Evolutionary conservation across 2,888 invertebrate genomes (phyloP), one percentile per base, ranked within the genome.

Genomic region (Apotomis capreana): DNA sequence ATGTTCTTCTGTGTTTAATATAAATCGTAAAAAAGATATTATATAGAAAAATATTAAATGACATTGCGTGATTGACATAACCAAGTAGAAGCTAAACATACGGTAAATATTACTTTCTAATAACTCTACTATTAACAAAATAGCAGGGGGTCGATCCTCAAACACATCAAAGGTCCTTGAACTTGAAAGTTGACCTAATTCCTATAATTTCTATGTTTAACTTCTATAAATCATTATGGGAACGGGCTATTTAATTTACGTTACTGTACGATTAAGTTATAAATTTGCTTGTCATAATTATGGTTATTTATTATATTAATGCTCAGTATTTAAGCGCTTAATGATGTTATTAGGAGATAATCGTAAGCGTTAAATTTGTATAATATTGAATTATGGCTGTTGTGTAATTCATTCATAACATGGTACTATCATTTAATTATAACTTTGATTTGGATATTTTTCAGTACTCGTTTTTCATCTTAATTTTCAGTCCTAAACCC

Each of bases 221-320:
- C 40, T n/a, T 37, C 62, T 60, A 65, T 69, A 73, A 60, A 65
- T 69, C 52, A 51, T 70, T 52, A 63, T 26, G 55, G 49, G 44
- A 52, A 64, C 63, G 44, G 44, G 37, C 52, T 40, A 61, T 67
- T 60, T 60, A 54, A 67, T 55, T 46, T 15, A 70, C 67, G 61
- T 40, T 55, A 46, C 61, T 59, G 46, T 55, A 61, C 61, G 67
- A 71, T 71, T 71, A 51, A 71, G 71, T 62, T 62, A 71, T 71
- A 71, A 68, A 71, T 71, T 68, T 12, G 26, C 71, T 68, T 68
- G 71, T 40, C 67, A 68, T 71, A 71, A 67, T 67, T 71, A 71
- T 61, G 15, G 37, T 61, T 61, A 68, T 68, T 71, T 71, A 71
- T 55, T 67, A 61, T 71, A n/a, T 15, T 60, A 70, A 70, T 54